Evolutionary conservation across 2,113 vertebrate genomes (phyloP), one percentile per base, ranked within the genome.

Genomic region (Paradisaea rubra): DNA sequence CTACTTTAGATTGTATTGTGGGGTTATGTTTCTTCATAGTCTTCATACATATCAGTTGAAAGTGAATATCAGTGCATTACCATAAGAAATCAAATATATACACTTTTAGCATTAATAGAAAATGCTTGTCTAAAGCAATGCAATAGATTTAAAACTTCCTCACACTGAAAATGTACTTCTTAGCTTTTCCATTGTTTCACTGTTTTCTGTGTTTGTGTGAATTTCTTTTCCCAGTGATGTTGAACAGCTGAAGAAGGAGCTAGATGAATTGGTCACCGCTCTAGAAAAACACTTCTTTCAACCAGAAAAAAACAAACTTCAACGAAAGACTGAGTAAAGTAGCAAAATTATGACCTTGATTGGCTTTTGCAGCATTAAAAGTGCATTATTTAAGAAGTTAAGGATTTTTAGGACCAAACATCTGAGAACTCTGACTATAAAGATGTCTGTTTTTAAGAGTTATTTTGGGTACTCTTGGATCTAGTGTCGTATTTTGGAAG

Each of bases 261-360:
- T 99, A 73, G 97, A 99, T 83, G 97, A 98, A 47, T 74, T 99
- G 92, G 98, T 99, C 64, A 95, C 92, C 4, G 98, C 98, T 95
- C 98, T 99, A 73, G 97, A 99, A 97, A 98, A 99, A 71, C 91
- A 99, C 95, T 99, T 99, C 98, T 99, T 99, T 87, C 98, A 99
- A 96, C 99, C 99, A 71, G 94, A 98, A 80, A 99, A 99, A 95
- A 99, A 99, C 82, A 98, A 98, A 45, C 95, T 99, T 93, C 98
- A 98, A 68, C 97, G 98, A 31, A 98, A 98, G 86, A 95, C 98
- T 35, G 98, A 99, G 80, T 99, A 93, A 97, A 96, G n/a, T 31
- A 81, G 22, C n/a, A 41, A 59, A 76, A 42, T 31, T 41, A 14
- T 12, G 53, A 25, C 59, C 56, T 83, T 83, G 49, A 41, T 44